These are phyloP conservation scores for Drosophila niveifrons DNA, from an alignment of 2,888 invertebrate species.

Conservation along the genomic window DNA sequence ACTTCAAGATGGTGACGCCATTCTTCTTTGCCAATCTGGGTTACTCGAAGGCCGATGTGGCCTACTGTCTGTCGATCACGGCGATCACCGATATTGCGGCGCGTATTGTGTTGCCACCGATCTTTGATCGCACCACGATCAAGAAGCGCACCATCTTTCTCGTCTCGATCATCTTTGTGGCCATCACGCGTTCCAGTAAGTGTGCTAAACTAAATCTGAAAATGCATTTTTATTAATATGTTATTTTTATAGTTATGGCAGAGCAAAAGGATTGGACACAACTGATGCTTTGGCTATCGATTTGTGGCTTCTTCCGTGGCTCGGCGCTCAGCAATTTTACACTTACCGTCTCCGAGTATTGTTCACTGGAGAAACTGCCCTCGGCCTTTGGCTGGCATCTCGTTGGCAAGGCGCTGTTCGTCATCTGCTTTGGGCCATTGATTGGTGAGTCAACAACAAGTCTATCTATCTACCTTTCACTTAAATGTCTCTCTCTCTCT, in stretches of 20 bases:
- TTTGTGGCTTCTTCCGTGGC: conserved; percentile 92
- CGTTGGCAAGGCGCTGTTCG: conserved; percentile 91
- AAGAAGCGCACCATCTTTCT: conserved; percentile 91
- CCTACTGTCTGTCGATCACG: conserved; percentile 91
- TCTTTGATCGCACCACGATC: conserved; percentile 89
- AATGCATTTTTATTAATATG: neutral
- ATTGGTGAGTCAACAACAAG: conserved; percentile 86
- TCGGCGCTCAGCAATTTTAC: conserved; percentile 92
- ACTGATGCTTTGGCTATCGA: conserved; percentile 90
- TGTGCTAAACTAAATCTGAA: conserved; percentile 42
- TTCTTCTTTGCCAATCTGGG: conserved; percentile 89
- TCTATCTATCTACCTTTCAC: no score
- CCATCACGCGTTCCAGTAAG: conserved; percentile 91
- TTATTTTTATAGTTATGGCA: conserved; percentile 87
- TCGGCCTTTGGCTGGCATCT: conserved; percentile 92
- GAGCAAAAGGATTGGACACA: conserved; percentile 90
- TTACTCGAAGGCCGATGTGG: conserved; percentile 89
- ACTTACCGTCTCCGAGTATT: conserved; percentile 91
- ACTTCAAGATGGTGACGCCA: conserved; percentile 91
- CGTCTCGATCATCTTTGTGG: conserved; percentile 90
- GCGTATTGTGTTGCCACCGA: conserved; percentile 90
- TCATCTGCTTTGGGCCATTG: conserved; percentile 89
- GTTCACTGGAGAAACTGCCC: conserved; percentile 90
- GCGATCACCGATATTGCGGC: conserved; percentile 91
- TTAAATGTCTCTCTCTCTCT: neutral